Evolutionary conservation across 2,797 vertebrate genomes (phyloP).

Genomic region (Ataeniobius toweri): DNA sequence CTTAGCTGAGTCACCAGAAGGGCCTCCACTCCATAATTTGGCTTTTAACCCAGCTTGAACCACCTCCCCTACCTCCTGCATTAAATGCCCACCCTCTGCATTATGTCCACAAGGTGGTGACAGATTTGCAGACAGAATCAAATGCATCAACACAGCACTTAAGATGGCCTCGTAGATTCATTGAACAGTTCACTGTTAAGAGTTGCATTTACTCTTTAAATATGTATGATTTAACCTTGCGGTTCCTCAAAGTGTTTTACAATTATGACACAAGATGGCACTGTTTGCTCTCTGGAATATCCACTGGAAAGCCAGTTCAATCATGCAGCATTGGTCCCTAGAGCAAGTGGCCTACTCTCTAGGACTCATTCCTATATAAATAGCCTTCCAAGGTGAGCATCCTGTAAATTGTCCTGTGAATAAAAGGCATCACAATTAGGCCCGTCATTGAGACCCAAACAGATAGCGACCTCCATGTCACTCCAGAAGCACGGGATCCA

Average conservation of each 20-base stretch:
- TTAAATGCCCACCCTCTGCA: slow-evolving; percentile 26
- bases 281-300: slow-evolving; percentile 46
- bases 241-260: not conserved
- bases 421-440: slow-evolving; percentile 59
- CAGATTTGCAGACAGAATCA: slow-evolving; percentile 14
- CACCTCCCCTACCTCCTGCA: slow-evolving; percentile 4
- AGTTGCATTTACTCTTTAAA: slow-evolving; percentile 42
- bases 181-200: slow-evolving; percentile 20
- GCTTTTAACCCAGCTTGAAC: slow-evolving; percentile 57
- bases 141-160: slow-evolving; percentile 35
- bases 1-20: slow-evolving; percentile 34
- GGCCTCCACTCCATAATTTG: slow-evolving; percentile 24
- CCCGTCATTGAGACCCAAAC: slow-evolving; percentile 52
- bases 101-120: slow-evolving; percentile 25
- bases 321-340: slow-evolving; percentile 56
- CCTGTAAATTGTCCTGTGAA: slow-evolving; percentile 57
- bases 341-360: slow-evolving; percentile 55
- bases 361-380: slow-evolving; percentile 68
- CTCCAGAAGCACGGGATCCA: not conserved
- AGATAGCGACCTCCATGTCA: slow-evolving; percentile 41
- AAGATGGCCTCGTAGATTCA: slow-evolving; percentile 15
- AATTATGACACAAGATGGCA: slow-evolving; percentile 65
- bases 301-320: slow-evolving; percentile 32
- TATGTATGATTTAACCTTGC: slow-evolving; percentile 9
- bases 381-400: slow-evolving; percentile 69